These are phyloP conservation scores for Spinus pinus DNA, from an alignment of 2,797 vertebrate species.

Conservation along the genomic window DNA sequence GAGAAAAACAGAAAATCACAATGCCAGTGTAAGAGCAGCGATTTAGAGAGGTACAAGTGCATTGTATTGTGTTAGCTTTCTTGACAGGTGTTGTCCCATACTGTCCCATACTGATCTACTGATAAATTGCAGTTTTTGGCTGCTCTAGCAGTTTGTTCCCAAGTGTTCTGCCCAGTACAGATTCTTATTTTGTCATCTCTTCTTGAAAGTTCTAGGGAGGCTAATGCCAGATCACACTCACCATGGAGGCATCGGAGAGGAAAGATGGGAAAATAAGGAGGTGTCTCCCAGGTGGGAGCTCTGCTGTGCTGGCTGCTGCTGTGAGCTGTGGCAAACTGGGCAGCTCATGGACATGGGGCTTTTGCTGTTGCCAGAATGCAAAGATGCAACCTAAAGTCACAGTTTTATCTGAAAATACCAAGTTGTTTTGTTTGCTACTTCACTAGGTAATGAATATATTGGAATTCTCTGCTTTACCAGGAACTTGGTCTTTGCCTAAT, in stretches of 20 bases:
- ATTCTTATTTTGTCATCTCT: not conserved
- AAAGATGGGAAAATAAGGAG: not conserved
- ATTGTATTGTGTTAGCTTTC: not conserved
- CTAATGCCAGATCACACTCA: not conserved
- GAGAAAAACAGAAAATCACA: not conserved
- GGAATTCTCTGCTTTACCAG: conserved; percentile 58
- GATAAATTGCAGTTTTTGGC: not conserved
- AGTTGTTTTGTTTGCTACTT: conserved; percentile 54
- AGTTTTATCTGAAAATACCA: conserved; percentile 37
- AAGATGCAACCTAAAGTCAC: conserved; percentile 6
- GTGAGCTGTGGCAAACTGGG: not conserved
- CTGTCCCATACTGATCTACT: not conserved
- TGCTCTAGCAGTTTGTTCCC: not conserved
- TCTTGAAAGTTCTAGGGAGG: not conserved
- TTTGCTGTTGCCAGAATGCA: not conserved
- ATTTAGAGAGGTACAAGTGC: not conserved
- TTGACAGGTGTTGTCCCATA: not conserved
- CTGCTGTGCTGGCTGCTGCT: not conserved
- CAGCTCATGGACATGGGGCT: not conserved
- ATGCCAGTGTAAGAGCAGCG: not conserved
- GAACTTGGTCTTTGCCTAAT: conserved; percentile 72
- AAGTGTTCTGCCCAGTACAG: not conserved
- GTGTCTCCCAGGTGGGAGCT: not conserved
- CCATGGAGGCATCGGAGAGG: rapidly evolving
- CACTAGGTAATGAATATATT: conserved; percentile 20